Base-by-base conservation (phyloP, 2,113 vertebrate species). In the Vidua chalybeata region DNA sequence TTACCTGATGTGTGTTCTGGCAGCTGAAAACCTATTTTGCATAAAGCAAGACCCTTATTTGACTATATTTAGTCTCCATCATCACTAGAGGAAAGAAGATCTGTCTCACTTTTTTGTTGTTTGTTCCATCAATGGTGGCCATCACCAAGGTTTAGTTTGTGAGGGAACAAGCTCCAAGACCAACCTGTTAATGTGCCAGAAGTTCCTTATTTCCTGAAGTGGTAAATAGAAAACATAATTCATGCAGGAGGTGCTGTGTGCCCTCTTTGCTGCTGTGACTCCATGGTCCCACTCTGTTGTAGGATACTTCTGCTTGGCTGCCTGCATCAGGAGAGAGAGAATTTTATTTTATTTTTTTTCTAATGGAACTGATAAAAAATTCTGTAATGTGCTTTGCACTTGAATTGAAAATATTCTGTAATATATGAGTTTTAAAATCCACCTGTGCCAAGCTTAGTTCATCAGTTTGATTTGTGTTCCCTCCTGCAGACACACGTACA, bases 251-350 rank as follows among this genome's bases (percentile, higher is more conserved):
- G 11, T 76, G 28, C 41, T 49, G 41, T 23, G 41, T 76, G 17
- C 20, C 24, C n/a, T 62, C 15, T 13, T 27, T 66, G 41, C 39
- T 56, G 27, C 4, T 16, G n/a, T 51, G 59, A 39, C 28, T 73
- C 51, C 6, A 2, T 11, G n/a, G 16, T 86, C 37, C 37, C 9
- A 1, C 5, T 67, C 1, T 1, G 1, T 11, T 51, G 23, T 2
- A 3, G 58, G 56, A 23, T n/a, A 1, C 6, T 51, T 8, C 1
- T 55, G 19, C 49, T 51, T 33, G 35, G 24, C 30, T 79, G 9
- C 18, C 17, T 61, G 71, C 2, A 41, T 52, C 19, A 49, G 21
- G 35, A 64, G 45, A 13, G 11, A 52, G 11, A 52, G 20, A 54
- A 2, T 59, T 33, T 58, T 23, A 3, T 30, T 13, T 35, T 35